Evolutionary conservation across 37 sponge, comb jelly and placozoan species (phyloP).

Genomic region (Ianthella basta): DNA sequence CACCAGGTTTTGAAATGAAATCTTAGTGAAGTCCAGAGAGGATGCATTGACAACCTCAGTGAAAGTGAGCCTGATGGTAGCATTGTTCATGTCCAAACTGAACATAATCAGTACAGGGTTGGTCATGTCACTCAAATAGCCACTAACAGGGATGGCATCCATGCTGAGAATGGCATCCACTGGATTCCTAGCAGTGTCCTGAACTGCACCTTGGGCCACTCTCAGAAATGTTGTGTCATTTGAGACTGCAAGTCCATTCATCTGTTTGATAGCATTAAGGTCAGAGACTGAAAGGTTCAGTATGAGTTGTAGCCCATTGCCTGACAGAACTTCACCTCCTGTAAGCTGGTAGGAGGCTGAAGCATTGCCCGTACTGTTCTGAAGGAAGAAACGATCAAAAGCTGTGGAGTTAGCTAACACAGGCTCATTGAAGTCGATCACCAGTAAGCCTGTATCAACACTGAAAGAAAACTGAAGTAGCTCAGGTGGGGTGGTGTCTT

Average conservation of each 20-base stretch:
- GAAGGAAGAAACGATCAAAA: slow-evolving; percentile 58
- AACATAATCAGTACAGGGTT: slow-evolving; percentile 69
- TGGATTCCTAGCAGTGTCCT: slow-evolving; percentile 76
- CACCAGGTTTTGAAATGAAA: slow-evolving; percentile 55
- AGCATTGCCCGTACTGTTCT: slow-evolving; percentile 48
- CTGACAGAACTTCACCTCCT: slow-evolving; percentile 49
- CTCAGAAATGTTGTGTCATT: slow-evolving; percentile 56
- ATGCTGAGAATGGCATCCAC: slow-evolving; percentile 35
- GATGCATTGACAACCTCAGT: slow-evolving; percentile 81
- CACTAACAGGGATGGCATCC: slow-evolving; percentile 57
- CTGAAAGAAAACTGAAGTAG: slow-evolving; percentile 53
- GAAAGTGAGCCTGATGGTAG: slow-evolving; percentile 61
- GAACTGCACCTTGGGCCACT: slow-evolving; percentile 48
- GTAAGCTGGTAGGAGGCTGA: slow-evolving; percentile 62
- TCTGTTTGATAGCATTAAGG: slow-evolving; percentile 74
- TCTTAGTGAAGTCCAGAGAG: slow-evolving; percentile 53
- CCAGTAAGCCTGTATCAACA: slow-evolving; percentile 60
- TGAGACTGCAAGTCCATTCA: slow-evolving; percentile 52
- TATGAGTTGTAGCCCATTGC: slow-evolving; percentile 61
- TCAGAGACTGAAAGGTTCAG: slow-evolving; percentile 62
- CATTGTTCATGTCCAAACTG: slow-evolving; percentile 77
- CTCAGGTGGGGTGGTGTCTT: slow-evolving; percentile 69
- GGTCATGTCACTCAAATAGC: slow-evolving; percentile 52
- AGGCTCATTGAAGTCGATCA: slow-evolving; percentile 81
- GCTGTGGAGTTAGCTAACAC: slow-evolving; percentile 63